Evolutionary conservation across 2,113 vertebrate genomes (phyloP).

Genomic region (Natator depressus): DNA sequence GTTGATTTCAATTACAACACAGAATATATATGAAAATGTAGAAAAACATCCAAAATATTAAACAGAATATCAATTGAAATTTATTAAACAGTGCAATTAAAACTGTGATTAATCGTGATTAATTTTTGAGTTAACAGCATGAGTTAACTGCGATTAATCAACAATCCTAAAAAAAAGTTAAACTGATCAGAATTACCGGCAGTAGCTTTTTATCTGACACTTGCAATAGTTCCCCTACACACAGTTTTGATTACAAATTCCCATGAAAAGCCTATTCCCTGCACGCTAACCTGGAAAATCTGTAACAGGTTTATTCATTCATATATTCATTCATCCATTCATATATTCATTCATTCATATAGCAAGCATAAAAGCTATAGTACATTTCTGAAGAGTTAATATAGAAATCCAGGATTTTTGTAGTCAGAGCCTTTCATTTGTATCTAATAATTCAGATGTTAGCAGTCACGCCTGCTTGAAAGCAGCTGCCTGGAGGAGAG

Average conservation of each 20-base stretch:
- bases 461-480: background rate
- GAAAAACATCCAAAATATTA: no score
- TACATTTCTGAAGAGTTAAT: background rate
- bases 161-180: background rate
- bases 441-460: background rate
- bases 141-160: no score
- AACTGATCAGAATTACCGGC: background rate
- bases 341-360: background rate
- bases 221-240: background rate
- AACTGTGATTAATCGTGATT: no score
- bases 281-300: background rate
- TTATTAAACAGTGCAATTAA: no score
- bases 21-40: no score
- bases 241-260: background rate
- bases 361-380: background rate
- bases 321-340: no score
- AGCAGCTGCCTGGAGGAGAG: background rate
- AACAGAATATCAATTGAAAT: no score
- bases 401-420: background rate
- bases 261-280: background rate
- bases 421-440: background rate
- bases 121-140: no score
- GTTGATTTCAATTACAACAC: no score
- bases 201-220: background rate
- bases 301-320: background rate